Evolutionary conservation across 2,113 vertebrate species (phyloP), one percentile per base, ranked within the genome.

Genomic region (Nestor notabilis): DNA sequence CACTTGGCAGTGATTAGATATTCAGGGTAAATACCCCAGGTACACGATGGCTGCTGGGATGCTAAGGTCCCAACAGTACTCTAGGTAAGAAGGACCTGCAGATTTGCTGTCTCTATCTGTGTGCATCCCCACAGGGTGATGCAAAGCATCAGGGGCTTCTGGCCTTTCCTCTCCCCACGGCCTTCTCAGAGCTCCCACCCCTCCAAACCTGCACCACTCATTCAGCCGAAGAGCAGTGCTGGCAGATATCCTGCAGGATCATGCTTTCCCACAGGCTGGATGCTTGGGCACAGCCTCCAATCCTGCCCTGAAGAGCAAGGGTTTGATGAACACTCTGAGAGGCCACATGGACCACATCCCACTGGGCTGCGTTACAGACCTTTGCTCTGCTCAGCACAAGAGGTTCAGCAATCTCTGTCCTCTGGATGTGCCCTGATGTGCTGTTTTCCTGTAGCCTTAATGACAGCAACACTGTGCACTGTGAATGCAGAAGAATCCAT

Each of bases 371-470:
- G 3, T 84, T 89, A 90, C 39, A 83, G 83, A 77, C 83, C 86
- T 96, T 93, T 93, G 83, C 89, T 91, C 89, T 61, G 70, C 63
- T 94, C 80, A 64, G 70, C 23, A 55, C 55, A 87, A 63, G 81
- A 25, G 87, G 80, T 63, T 66, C 83, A 93, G 68, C 44, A 60
- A 37, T 82, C 83, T 77, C 78, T 93, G 82, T 69, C 56, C 76
- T 94, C 68, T 52, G 17, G 47, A 79, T 58, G 64, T 91, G 84
- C 79, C 91, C 89, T 66, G 61, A 76, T 81, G 83, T 28, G 31
- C 71, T 93, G 71, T 56, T 94, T 82, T 82, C 79, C 89, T 93
- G 83, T 56, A 76, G 82, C 83, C 52, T 93, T 93, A 93, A 94
- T 83, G 86, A 81, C 79, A 80, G 61, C 1, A 0, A 69, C 0